Percentiles rank a stretch among this genome's conserved stretches.
Evolutionary conservation across 2,888 invertebrate species (phyloP).

Genomic region (Papilio protenor): DNA sequence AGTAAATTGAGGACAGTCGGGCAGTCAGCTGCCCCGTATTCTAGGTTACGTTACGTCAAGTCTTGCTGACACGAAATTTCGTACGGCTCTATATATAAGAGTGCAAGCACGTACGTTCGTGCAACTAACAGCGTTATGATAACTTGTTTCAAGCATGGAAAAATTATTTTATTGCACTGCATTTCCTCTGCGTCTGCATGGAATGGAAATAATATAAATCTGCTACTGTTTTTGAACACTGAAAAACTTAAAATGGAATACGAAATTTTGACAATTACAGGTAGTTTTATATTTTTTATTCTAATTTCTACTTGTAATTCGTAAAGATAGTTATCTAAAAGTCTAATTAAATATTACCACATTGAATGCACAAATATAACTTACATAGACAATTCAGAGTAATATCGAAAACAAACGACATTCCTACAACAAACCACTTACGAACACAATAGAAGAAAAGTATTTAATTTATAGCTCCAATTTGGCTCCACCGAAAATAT

Average conservation of each 20-base stretch:
- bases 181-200: constrained; percentile 32
- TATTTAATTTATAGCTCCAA: constrained; percentile 24
- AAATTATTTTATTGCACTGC: constrained; percentile 38
- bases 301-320: background rate
- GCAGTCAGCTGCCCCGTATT: constrained; percentile 39
- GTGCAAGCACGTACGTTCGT: constrained; percentile 38
- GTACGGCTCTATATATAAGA: constrained; percentile 26
- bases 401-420: constrained; percentile 23
- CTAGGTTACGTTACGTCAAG: constrained; percentile 34
- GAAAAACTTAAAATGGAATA: background rate
- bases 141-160: constrained; percentile 37
- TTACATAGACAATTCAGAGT: background rate
- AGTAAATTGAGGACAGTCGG: constrained; percentile 41
- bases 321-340: background rate
- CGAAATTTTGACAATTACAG: background rate
- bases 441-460: constrained; percentile 26
- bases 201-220: constrained; percentile 19
- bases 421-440: constrained; percentile 19
- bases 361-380: background rate
- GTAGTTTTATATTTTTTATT: background rate
- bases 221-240: constrained; percentile 1
- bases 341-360: background rate
- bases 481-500: constrained; percentile 17
- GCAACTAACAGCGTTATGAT: constrained; percentile 34
- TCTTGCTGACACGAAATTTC: constrained; percentile 40